Evolutionary conservation across 2,113 vertebrate genomes (phyloP), one percentile per base, ranked within the genome.

Genomic region (Alectura lathami): DNA sequence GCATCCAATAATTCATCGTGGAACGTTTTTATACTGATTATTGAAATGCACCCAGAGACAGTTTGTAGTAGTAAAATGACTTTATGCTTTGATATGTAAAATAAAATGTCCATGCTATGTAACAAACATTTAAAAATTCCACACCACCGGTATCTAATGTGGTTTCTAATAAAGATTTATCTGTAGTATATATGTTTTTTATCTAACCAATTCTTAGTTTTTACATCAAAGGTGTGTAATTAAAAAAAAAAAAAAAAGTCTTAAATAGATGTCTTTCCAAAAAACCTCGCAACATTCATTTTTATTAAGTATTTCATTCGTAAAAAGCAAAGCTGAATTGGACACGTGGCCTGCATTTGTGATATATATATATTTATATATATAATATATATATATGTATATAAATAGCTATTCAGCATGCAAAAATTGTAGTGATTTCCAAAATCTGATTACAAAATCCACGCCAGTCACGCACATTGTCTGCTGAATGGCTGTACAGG

Each of bases 331-430:
- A 98, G 98, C 98, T 97, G 98, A 96, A 97, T 79, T 96, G 96
- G 95, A 98, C 96, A 97, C 78, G 98, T 98, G 98, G 98, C 97
- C 97, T 97, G 98, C 98, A 95, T 98, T 98, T 97, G 98, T 98
- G 98, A 98, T 95, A 98, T 83, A 98, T 96, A 98, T 96, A 96
- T 94, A 83, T 96, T 77, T 95, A 94, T 96, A 97, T 97, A 97
- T 97, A 98, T 95, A 96, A 96, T 86, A 96, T 69, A 97, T 97
- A 97, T 86, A 96, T 94, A 97, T 97, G 97, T 97, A 98, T 98
- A 98, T 98, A 98, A 98, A 98, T 98, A 98, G 96, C 96, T 98
- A 97, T 98, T 98, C 83, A 79, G 98, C 98, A 98, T 98, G 98
- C 98, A 98, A 98, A 97, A 93, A 92, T 91, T 89, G 97, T 98